Conservation (phyloP, 2,888 invertebrate genomes). For the Drosophila anomalata region DNA sequence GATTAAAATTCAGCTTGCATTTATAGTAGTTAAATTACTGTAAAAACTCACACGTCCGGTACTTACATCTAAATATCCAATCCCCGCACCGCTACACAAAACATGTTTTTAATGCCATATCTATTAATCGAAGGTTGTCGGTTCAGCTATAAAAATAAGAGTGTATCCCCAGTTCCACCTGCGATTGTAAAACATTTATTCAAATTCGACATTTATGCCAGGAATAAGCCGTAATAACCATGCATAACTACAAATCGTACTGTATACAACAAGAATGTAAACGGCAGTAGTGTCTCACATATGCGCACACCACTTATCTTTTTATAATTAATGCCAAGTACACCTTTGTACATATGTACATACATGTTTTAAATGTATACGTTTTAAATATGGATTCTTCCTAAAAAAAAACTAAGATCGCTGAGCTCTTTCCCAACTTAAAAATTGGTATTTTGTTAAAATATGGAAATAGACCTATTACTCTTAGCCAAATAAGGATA, state of each 20-base stretch:
- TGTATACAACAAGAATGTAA: background rate
- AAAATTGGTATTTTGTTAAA: background rate
- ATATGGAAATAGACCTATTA: background rate
- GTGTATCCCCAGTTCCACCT: constrained; percentile 10
- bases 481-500: background rate
- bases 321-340: background rate
- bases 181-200: constrained; percentile 6
- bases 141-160: constrained; percentile 6
- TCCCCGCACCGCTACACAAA: constrained; percentile 1
- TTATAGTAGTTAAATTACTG: background rate
- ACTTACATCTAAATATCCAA: constrained; percentile 6
- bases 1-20: background rate
- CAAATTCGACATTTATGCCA: background rate
- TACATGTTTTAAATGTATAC: no score
- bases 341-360: no score
- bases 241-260: background rate
- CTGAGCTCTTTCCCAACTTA: background rate
- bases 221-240: constrained; percentile 6
- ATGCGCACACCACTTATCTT: background rate
- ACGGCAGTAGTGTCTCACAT: background rate
- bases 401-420: background rate
- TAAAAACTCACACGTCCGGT: background rate
- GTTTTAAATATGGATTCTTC: background rate
- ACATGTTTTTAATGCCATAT: constrained; percentile 19
- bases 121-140: constrained; percentile 17